These are phyloP conservation scores for Motacilla alba DNA, from an alignment of 2,113 vertebrate genomes.

Conservation along the genomic window DNA sequence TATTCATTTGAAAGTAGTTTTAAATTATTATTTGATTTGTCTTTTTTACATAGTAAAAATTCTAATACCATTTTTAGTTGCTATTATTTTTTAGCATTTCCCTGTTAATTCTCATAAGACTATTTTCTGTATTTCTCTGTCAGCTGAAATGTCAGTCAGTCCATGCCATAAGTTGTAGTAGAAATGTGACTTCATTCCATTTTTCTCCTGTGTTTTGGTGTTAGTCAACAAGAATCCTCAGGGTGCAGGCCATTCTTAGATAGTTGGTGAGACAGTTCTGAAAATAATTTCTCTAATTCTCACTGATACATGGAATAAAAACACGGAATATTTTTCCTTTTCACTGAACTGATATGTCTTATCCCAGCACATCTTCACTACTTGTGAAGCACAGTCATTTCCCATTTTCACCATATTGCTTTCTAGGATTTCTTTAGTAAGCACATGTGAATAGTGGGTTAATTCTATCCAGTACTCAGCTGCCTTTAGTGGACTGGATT, in stretches of 20 bases:
- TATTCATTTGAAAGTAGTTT: background rate
- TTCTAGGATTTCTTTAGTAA: background rate
- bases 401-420: background rate
- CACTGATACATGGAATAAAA: background rate
- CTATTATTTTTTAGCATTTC: background rate
- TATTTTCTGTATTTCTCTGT: background rate
- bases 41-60: background rate
- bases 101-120: background rate
- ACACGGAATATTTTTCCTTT: background rate
- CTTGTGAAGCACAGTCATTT: background rate
- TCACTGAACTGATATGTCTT: background rate
- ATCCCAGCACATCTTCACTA: background rate
- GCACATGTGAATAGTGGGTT: background rate
- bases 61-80: background rate
- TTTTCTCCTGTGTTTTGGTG: background rate
- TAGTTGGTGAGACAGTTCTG: background rate
- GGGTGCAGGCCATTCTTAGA: background rate
- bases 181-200: background rate
- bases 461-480: background rate
- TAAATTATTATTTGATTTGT: background rate
- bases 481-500: background rate
- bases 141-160: background rate
- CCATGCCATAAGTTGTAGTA: background rate
- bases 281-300: background rate
- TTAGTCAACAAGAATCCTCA: background rate